phyloP scores from a whole-genome alignment of 92 coral and sea anemone species.

The Zoanthus sociatus region DNA sequence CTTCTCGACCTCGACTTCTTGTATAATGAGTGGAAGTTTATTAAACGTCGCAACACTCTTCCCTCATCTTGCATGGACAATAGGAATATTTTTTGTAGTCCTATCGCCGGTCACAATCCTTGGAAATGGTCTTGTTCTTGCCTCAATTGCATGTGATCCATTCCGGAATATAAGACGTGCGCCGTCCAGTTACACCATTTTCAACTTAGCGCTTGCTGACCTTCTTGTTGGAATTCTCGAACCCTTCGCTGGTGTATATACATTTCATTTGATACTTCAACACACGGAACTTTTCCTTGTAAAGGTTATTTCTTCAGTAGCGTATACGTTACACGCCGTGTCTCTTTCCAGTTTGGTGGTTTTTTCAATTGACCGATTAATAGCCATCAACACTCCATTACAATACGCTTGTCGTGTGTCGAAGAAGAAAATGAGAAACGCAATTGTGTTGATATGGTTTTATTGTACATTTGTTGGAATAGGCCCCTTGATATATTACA shows the following conservation, averaged over 20 bases:
- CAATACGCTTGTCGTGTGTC: not conserved
- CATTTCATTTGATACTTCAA: not conserved
- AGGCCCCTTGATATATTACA: not conserved
- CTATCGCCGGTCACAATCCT: not conserved
- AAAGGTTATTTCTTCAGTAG: not conserved
- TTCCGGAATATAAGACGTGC: not conserved
- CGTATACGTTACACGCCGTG: not conserved
- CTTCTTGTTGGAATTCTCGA: not conserved
- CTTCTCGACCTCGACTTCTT: no score
- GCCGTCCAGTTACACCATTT: not conserved
- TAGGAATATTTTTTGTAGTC: not conserved
- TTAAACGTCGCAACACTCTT: no score
- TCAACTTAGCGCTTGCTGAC: conserved; percentile 4
- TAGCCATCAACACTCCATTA: not conserved
- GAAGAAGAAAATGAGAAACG: not conserved
- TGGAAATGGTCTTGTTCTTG: not conserved
- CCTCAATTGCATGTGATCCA: not conserved
- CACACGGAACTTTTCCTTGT: not conserved
- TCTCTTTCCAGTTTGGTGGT: not conserved
- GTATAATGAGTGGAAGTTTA: no score
- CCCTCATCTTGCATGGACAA: no score
- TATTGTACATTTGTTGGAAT: not conserved
- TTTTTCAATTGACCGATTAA: not conserved
- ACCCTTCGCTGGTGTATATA: not conserved
- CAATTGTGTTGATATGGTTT: not conserved